phyloP scores from a whole-genome alignment of 2,888 invertebrate genomes.

The Pomacea canaliculata region DNA sequence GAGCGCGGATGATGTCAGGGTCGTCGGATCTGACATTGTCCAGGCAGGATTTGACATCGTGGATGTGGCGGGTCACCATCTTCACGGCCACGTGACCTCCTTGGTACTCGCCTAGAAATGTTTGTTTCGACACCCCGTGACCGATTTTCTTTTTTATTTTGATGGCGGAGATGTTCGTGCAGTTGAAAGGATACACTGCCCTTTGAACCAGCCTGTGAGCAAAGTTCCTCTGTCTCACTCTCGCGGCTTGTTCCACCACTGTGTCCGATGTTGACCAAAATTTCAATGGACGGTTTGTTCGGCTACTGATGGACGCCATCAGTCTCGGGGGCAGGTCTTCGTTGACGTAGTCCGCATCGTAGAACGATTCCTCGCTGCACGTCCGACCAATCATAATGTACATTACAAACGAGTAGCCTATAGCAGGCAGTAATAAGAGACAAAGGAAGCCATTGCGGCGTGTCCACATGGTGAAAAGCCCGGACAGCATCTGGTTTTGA shows the following conservation, averaged over 20 bases:
- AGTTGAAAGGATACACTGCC: constrained; percentile 48
- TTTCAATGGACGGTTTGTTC: background rate
- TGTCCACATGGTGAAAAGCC: background rate
- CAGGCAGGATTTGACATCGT: constrained; percentile 59
- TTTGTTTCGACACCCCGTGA: constrained; percentile 65
- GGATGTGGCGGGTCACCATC: constrained; percentile 65
- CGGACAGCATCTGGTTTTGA: background rate
- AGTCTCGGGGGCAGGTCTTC: background rate
- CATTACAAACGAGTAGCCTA: constrained; percentile 25
- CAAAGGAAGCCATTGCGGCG: constrained; percentile 9
- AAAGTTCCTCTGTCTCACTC: background rate
- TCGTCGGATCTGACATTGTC: constrained; percentile 38
- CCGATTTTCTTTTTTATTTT: constrained; percentile 59
- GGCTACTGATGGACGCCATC: background rate
- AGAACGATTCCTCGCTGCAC: constrained; percentile 15
- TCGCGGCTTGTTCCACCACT: background rate
- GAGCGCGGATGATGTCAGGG: constrained; percentile 20
- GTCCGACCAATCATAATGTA: constrained; percentile 26
- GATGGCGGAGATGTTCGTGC: constrained; percentile 57
- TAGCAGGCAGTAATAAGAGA: constrained; percentile 21
- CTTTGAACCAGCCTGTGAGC: background rate
- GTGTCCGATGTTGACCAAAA: background rate
- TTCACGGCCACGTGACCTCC: constrained; percentile 58
- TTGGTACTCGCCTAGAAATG: constrained; percentile 55
- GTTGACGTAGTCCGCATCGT: constrained; percentile 9